Base-by-base conservation (phyloP, 1,140 invertebrate species). In the Prorops nasuta region DNA sequence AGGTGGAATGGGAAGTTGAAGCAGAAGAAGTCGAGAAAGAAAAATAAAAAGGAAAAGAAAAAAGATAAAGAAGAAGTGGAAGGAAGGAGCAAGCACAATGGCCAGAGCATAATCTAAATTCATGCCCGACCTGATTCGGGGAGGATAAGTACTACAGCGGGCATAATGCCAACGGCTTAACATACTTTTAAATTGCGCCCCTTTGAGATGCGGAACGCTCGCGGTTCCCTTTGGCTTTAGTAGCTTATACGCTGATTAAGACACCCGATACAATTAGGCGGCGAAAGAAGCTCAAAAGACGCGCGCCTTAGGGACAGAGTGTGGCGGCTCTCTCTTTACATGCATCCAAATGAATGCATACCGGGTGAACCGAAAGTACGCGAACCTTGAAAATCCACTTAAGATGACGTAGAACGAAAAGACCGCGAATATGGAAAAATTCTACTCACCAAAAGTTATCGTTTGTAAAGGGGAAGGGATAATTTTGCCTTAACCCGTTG, bases 241-340 rank as follows among this genome's bases (percentile, higher is more conserved):
- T 71, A 73, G 71, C 72, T 74, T 74, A 69, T 62, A 74, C 68
- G 71, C 69, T 72, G 72, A 76, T 76, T 76, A 76, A 74, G 73
- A 76, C 71, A 72, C 69, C 60, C 71, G 67, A 74, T 76, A 72
- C 73, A 76, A 76, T 76, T 76, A 74, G 71, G 69, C 63, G 64
- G 61, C 63, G 55, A 69, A 67, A 68, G 69, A 72, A 65, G 61
- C 69, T 74, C 71, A 74, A 75, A 74, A 69, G 70, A 60, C 63
- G 63, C 51, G 51, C 35, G 21, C 31, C 34, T 35, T 4, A 14
- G 34, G 34, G 14, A 3, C 3, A 35, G 34, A 35, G 24, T n/a
- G n/a, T n/a, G n/a, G n/a, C n/a, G n/a, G n/a, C n/a, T n/a, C n/a
- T 28, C 12, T 12, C 24, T 28, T 6, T 28, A 28, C 24, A 28